Evolutionary conservation across 2,113 vertebrate genomes (phyloP), one percentile per base, ranked within the genome.

Genomic region (Proterorhinus semilunaris): DNA sequence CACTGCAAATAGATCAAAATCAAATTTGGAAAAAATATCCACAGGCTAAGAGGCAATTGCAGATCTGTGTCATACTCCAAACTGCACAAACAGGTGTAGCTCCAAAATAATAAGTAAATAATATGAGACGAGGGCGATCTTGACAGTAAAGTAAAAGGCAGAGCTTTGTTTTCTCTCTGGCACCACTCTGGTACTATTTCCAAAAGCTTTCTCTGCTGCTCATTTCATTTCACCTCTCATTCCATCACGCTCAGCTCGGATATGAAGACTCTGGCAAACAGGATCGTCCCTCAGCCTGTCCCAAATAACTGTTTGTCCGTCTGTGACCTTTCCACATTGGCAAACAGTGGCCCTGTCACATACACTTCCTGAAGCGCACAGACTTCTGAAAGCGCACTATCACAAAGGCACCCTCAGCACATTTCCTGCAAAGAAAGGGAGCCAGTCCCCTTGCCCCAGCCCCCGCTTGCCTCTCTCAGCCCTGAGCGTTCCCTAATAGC

Each of bases 391-490:
- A 76, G 78, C 71, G 63, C 79, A 82, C 83, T 72, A 74, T 81
- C 72, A 79, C 73, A 86, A 77, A 1, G 12, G 71, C 81, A 65
- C 54, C 71, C 72, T 92, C 87, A 90, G 87, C 86, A 86, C 65
- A 79, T 75, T 84, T 80, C 75, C 78, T 81, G 65, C 81, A 84
- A 67, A 82, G 74, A 71, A 69, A 68, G 74, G 69, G 66, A 66
- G 75, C 75, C 58, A 6, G 6, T 79, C 86, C 82, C 71, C 2
- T 80, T 69, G 67, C 67, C 10, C 72, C 71, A 43, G 7, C 80
- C 68, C 77, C 79, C 76, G 64, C 45, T 17, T 45, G 8, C 77
- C 52, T 47, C 42, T 68, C 47, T 66, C 73, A 69, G 62, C 80
- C 77, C 74, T 48, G 45, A 63, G 69, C 80, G 66, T 74, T 78